A percentile compares a stretch with the other conserved stretches of the same genome.
These are phyloP conservation scores for Steinernema feltiae DNA, from an alignment of 1,140 invertebrate species.

Conservation along the genomic window DNA sequence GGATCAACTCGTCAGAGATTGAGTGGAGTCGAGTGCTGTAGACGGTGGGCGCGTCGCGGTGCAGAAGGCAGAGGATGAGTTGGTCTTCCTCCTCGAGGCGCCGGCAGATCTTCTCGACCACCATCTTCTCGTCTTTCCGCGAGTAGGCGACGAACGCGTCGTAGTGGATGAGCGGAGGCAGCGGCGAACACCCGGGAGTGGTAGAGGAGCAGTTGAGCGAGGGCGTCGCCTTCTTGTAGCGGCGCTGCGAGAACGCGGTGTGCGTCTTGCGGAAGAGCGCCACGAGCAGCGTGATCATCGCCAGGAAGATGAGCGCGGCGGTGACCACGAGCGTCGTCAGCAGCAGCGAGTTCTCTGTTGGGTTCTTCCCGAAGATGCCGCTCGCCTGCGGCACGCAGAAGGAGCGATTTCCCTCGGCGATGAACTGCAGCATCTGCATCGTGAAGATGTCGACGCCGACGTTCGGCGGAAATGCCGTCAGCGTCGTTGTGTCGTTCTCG, in stretches of 20 bases:
- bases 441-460: constrained; percentile 43
- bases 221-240: constrained; percentile 44
- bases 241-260: constrained; percentile 29
- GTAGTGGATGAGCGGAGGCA: constrained; percentile 38
- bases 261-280: constrained; percentile 30
- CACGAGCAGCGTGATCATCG: constrained; percentile 23
- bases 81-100: constrained; percentile 41
- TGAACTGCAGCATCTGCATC: constrained; percentile 43
- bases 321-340: constrained; percentile 24
- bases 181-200: constrained; percentile 35
- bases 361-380: constrained; percentile 32
- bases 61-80: constrained; percentile 40
- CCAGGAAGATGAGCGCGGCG: constrained; percentile 14
- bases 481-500: constrained; percentile 47
- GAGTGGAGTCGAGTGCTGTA: constrained; percentile 34
- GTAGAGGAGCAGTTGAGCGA: constrained; percentile 46
- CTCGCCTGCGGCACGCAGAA: constrained; percentile 30
- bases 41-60: constrained; percentile 35
- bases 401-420: constrained; percentile 24
- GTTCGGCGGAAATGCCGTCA: constrained; percentile 46
- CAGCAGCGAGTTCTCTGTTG: constrained; percentile 31
- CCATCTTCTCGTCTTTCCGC: constrained; percentile 43
- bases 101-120: constrained; percentile 40
- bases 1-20: constrained; percentile 45
- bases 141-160: constrained; percentile 51